Percentiles rank a stretch among this genome's conserved stretches.
phyloP scores from a whole-genome alignment of 2,888 invertebrate species.

The Gasteruption jaculator region DNA sequence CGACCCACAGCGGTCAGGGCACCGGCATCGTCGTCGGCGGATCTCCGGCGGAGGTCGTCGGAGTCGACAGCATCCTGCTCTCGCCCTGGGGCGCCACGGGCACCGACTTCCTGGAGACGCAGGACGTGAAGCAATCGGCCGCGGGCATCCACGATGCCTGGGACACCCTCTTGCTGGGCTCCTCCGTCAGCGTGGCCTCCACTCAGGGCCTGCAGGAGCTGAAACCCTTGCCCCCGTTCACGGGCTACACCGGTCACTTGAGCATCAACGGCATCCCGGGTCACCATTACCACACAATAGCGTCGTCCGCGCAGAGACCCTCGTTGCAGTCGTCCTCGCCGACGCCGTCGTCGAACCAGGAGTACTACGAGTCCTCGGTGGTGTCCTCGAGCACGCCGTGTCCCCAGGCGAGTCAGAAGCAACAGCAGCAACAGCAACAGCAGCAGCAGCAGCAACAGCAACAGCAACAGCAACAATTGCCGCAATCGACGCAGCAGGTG shows the following conservation, averaged over 20 bases:
- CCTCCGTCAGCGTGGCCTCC: constrained; percentile 56
- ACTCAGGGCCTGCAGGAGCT: constrained; percentile 73
- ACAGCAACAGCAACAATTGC: constrained; percentile 54
- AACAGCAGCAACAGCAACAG: constrained; percentile 32
- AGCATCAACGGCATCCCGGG: constrained; percentile 86
- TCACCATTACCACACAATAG: constrained; percentile 82
- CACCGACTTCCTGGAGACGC: constrained; percentile 39
- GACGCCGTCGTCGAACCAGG: constrained; percentile 46
- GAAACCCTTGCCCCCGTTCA: constrained; percentile 82
- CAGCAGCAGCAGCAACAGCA: constrained; percentile 52
- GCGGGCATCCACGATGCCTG: constrained; percentile 60
- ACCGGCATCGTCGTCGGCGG: constrained; percentile 41
- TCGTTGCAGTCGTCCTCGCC: constrained; percentile 46
- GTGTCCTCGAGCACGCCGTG: constrained; percentile 54
- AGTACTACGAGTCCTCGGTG: constrained; percentile 49
- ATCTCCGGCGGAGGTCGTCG: constrained; percentile 43
- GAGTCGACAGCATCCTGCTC: constrained; percentile 42
- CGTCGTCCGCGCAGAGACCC: constrained; percentile 51
- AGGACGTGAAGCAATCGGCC: constrained; percentile 44
- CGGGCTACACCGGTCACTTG: constrained; percentile 79
- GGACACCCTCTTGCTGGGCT: constrained; percentile 61
- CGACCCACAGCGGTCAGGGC: constrained; percentile 46
- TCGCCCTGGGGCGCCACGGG: constrained; percentile 43
- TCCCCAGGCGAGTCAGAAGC: constrained; percentile 40
- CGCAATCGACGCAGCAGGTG: constrained; percentile 50